Conservation (phyloP, 2,113 vertebrate genomes). For the Rhadina sibilatrix region DNA sequence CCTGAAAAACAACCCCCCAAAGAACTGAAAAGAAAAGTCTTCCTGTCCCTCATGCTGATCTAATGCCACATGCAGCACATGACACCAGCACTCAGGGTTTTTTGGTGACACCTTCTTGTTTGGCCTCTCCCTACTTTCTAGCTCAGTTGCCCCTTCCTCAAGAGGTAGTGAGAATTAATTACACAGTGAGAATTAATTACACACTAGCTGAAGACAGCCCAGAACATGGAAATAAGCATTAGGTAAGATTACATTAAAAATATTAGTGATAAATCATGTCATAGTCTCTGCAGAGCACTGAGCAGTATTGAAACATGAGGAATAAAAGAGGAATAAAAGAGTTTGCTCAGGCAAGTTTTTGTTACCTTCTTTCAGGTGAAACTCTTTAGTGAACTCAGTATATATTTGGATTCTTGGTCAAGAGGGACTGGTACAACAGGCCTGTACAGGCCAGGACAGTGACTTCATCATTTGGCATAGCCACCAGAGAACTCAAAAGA, state of each 20-base stretch:
- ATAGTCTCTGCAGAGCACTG: background rate
- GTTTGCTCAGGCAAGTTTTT: background rate
- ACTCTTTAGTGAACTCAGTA: background rate
- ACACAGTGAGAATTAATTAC: background rate
- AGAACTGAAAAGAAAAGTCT: background rate
- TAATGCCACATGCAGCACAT: fast-evolving
- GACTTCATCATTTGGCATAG: background rate
- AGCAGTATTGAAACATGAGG: background rate
- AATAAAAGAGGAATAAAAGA: background rate
- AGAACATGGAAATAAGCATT: background rate
- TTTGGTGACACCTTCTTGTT: background rate
- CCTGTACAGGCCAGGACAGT: background rate
- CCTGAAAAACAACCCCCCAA: background rate
- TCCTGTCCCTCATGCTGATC: background rate
- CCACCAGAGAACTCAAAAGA: background rate
- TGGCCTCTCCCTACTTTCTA: background rate
- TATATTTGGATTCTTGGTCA: background rate
- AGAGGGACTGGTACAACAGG: background rate
- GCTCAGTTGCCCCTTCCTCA: background rate
- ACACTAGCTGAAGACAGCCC: background rate
- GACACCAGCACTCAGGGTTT: background rate
- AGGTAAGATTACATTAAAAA: background rate
- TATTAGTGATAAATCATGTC: background rate
- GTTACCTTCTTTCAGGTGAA: background rate
- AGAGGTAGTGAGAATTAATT: background rate